Evolutionary conservation across 2,888 invertebrate genomes (phyloP), one percentile per base, ranked within the genome.

Genomic region (Microchrysa polita): DNA sequence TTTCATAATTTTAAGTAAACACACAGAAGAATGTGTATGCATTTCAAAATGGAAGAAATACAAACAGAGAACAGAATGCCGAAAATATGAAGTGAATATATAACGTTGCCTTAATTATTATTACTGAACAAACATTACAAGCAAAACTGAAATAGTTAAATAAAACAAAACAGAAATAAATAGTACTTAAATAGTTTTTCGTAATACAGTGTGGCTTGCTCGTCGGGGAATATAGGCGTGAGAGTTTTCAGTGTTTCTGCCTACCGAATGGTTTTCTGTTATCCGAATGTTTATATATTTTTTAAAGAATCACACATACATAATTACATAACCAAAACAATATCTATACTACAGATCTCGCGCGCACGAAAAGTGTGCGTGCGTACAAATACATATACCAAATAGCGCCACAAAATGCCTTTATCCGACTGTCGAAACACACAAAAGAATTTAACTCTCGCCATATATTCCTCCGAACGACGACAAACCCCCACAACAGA

Each of bases 91-190:
- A 61, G 18, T 40, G n/a, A 22, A 23, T 18, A 65, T 20, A 65
- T 48, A 69, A 73, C 5, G 75, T 75, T 75, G 75, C 75, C 75
- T 75, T 75, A 75, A 75, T 75, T 75, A 73, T 60, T 59, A 72
- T 27, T 72, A 67, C 52, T 53, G 52, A 67, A 67, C 67, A 72
- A 60, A 48, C 59, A 71, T 52, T 57, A 71, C 42, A 60, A 60
- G 22, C 48, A 63, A 44, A 71, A 23, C 10, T 60, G 59, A 57
- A 59, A 59, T 72, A 60, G 59, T 44, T 72, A 72, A 72, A 71
- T 57, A 27, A 57, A 57, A 71, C 16, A 42, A 55, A 59, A 72
- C 23, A 59, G 60, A 48, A 48, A 48, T 48, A 48, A 20, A 48
- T 20, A 18, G 48, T 60, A 72, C n/a, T 22, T 60, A 67, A 53